These are phyloP conservation scores for Ashinkailepas kermadecensis DNA, from an alignment of 2,888 invertebrate species.

Conservation along the genomic window DNA sequence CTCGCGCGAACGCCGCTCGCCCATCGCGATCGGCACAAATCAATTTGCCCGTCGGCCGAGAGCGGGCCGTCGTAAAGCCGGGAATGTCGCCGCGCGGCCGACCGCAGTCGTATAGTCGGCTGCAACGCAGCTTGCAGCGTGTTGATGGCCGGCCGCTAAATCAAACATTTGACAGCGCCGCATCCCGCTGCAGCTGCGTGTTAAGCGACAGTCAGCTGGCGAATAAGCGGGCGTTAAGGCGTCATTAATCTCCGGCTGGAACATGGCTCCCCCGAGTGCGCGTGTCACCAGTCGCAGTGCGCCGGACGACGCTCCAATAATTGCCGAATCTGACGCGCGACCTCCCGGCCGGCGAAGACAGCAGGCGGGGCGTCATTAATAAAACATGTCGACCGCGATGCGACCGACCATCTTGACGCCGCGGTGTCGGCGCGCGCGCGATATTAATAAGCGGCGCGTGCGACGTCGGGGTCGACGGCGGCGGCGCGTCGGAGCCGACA, in stretches of 20 bases:
- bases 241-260: neutral
- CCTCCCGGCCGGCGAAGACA: constrained; percentile 1
- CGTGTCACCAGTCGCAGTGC: neutral
- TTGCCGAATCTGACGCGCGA: neutral
- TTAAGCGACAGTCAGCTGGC: neutral
- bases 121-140: neutral
- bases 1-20: neutral
- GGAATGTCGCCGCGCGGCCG: neutral
- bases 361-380: neutral
- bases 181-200: constrained; percentile 11
- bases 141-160: neutral
- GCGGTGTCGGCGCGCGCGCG: neutral
- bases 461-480: neutral
- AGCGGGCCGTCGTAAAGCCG: neutral
- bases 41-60: neutral
- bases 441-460: constrained; percentile 17
- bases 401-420: neutral
- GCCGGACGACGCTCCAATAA: neutral
- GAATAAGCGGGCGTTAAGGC: constrained; percentile 11
- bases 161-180: neutral
- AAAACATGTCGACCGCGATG: neutral
- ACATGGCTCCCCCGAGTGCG: neutral
- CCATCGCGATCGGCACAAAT: neutral
- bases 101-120: neutral
- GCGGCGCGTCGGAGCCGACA: neutral